A percentile compares a stretch with the other conserved stretches of the same genome.
Evolutionary conservation across 2,888 invertebrate species (phyloP).

Genomic region (Biston stratarius): DNA sequence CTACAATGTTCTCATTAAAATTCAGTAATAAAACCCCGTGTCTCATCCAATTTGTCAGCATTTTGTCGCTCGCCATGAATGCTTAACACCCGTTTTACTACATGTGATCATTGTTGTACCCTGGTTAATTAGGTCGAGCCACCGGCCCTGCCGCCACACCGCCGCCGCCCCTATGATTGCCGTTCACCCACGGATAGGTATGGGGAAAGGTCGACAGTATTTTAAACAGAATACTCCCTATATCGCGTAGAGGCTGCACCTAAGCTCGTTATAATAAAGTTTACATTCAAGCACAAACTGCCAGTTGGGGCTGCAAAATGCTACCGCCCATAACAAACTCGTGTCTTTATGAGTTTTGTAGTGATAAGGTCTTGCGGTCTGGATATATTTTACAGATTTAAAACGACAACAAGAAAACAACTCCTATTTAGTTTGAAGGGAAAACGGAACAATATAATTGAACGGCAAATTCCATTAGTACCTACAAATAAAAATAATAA

Average conservation of each 20-base stretch:
- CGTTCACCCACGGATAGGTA: constrained; percentile 43
- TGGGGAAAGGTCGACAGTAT: constrained; percentile 44
- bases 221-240: constrained; percentile 44
- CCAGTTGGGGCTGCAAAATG: constrained; percentile 28
- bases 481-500: too few species aligned
- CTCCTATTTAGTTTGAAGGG: constrained; percentile 20
- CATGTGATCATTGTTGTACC: constrained; percentile 42
- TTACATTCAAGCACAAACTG: constrained; percentile 37
- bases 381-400: constrained; percentile 43
- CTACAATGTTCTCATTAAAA: constrained; percentile 34
- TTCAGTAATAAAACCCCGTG: constrained; percentile 37
- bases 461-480: constrained; percentile 2
- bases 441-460: constrained; percentile 20
- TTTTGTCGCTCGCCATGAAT: constrained; percentile 47
- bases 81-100: constrained; percentile 45
- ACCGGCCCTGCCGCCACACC: constrained; percentile 13
- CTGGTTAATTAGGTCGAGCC: constrained; percentile 49
- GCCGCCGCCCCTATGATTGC: constrained; percentile 36
- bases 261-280: constrained; percentile 40
- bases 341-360: constrained; percentile 42
- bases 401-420: constrained; percentile 32
- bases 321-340: constrained; percentile 41
- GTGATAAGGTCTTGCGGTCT: constrained; percentile 40
- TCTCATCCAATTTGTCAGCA: constrained; percentile 48
- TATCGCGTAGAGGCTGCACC: constrained; percentile 32